These are phyloP conservation scores for Polyommatus iphigenia DNA, from an alignment of 2,888 invertebrate genomes.

Conservation along the genomic window DNA sequence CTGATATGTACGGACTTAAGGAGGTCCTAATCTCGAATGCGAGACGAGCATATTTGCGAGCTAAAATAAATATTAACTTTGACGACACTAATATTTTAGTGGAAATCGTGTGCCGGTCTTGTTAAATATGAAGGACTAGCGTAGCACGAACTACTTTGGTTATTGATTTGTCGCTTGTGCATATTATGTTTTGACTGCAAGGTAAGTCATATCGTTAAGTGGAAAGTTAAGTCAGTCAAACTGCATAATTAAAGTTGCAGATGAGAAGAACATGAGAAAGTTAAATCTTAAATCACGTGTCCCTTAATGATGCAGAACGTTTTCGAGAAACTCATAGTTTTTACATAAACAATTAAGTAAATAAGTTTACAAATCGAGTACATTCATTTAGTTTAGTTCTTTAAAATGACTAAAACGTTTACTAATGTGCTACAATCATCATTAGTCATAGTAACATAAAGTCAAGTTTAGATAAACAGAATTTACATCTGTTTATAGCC, in stretches of 20 bases:
- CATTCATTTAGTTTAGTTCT: background rate
- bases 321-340: background rate
- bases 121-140: slow-evolving; percentile 42
- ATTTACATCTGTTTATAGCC: background rate
- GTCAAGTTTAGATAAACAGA: slow-evolving; percentile 10
- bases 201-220: background rate
- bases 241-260: background rate
- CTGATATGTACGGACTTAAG: slow-evolving; percentile 50
- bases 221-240: background rate
- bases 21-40: slow-evolving; percentile 46
- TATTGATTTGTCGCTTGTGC: slow-evolving; percentile 22
- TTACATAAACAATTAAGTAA: background rate
- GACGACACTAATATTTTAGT: slow-evolving; percentile 57
- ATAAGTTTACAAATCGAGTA: background rate
- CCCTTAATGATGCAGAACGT: background rate
- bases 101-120: slow-evolving; percentile 49
- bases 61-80: slow-evolving; percentile 43
- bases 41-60: slow-evolving; percentile 16
- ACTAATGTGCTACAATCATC: background rate
- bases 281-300: background rate
- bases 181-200: background rate
- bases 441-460: background rate
- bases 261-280: slow-evolving; percentile 8
- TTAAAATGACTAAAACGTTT: background rate
- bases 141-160: slow-evolving; percentile 43